These are phyloP conservation scores for Enteromius paludinosus DNA, from an alignment of 2,797 vertebrate species.

Conservation along the genomic window DNA sequence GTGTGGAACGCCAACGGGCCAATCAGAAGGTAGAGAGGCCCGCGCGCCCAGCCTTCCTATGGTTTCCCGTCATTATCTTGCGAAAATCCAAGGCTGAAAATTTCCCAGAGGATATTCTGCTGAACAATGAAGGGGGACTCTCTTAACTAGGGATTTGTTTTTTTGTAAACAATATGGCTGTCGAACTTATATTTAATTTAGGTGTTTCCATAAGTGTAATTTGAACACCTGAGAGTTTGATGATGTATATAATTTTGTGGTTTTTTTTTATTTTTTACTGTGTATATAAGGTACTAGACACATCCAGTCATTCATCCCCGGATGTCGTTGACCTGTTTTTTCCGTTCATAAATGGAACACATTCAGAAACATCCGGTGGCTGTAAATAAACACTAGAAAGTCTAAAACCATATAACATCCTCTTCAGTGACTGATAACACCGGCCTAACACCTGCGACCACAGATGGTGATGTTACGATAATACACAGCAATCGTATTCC, in stretches of 20 bases:
- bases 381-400: constrained; percentile 26
- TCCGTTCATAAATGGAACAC: constrained; percentile 11
- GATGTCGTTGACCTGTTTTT: constrained; percentile 36
- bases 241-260: background rate
- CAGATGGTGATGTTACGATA: background rate
- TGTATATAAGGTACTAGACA: background rate
- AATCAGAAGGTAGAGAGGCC: constrained; percentile 56
- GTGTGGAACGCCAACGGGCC: constrained; percentile 52
- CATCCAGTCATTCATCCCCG: background rate
- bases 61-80: constrained; percentile 79
- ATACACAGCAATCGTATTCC: background rate
- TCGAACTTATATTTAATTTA: background rate
- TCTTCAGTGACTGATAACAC: background rate
- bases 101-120: constrained; percentile 78
- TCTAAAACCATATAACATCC: constrained; percentile 10
- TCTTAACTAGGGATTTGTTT: constrained; percentile 40
- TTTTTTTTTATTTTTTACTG: background rate
- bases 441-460: constrained; percentile 12
- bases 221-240: background rate
- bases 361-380: constrained; percentile 42
- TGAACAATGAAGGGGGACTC: constrained; percentile 79
- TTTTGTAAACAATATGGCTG: constrained; percentile 49
- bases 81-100: constrained; percentile 65
- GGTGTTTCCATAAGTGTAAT: background rate
- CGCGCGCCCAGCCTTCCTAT: constrained; percentile 61